Percentiles rank a stretch among this genome's conserved stretches.
Conservation (phyloP, 1,140 invertebrate genomes). For the Cyclargus thomasi region DNA sequence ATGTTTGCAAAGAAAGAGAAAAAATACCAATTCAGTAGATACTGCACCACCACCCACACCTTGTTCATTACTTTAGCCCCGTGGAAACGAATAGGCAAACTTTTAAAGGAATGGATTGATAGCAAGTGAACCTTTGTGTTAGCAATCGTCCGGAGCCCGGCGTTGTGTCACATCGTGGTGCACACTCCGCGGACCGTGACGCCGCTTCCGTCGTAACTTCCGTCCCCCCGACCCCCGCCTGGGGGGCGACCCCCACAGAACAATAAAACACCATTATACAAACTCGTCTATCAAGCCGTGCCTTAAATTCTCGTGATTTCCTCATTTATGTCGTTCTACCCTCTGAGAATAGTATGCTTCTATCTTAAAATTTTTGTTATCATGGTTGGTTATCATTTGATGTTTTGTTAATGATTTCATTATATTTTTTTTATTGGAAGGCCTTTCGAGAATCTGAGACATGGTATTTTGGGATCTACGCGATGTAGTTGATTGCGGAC, state of each 20-base stretch:
- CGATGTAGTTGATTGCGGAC: background rate
- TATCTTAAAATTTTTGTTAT: background rate
- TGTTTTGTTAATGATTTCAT: background rate
- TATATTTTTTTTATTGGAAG: background rate
- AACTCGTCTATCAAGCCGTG: background rate
- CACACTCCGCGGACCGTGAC: conserved; percentile 52
- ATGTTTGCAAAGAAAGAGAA: too few species aligned
- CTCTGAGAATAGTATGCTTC: background rate
- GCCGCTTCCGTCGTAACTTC: conserved; percentile 61
- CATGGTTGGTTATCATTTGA: background rate
- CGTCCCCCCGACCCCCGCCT: conserved; percentile 38
- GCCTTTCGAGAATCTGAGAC: background rate
- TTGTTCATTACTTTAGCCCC: too few species aligned
- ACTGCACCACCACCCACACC: too few species aligned
- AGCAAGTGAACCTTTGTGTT: conserved; percentile 23
- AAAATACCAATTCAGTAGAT: too few species aligned
- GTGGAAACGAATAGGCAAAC: too few species aligned
- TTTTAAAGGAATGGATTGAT: conserved; percentile 18
- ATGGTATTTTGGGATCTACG: background rate
- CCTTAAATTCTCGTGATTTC: conserved; percentile 1
- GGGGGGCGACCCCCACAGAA: conserved; percentile 16
- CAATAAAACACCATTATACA: conserved; percentile 9
- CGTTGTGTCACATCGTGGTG: conserved; percentile 48
- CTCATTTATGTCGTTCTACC: background rate
- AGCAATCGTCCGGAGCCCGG: conserved; percentile 25